Base-by-base conservation (phyloP, 1,140 invertebrate genomes). In the Brachionus rotundiformis region DNA sequence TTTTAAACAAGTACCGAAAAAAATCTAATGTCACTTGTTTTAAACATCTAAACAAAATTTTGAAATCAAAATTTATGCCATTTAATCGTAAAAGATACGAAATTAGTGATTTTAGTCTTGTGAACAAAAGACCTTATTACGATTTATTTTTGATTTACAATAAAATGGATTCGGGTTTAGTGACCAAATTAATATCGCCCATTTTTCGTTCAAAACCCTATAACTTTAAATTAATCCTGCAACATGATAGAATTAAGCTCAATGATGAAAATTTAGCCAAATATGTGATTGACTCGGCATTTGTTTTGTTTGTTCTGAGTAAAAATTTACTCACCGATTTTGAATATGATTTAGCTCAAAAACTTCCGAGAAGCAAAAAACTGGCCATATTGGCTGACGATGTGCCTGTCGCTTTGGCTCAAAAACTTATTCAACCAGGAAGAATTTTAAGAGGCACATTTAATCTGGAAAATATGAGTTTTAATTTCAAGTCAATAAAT, bases 391-490 rank as follows among this genome's bases (percentile, higher is more conserved):
- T 73, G 41, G 68, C 68, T 5, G 68, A 73, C 36, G 68, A 73
- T 25, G 39, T 73, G 41, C 39, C 68, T 13, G 68, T 44, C 13
- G 4, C 39, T 39, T n/a, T 73, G n/a, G 39, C 68, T 73, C 36
- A 73, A 25, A 73, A 73, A 44, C 25, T 73, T 27, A 44, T 73
- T 44, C 68, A 73, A 44, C 68, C 68, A 0, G 68, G 68, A 29
- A 41, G 39, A 11, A 44, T 73, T 25, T 25, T 73, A 27, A 19
- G 39, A 41, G 68, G 68, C 11, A 44, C 39, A 1, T 73, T 73
- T n/a, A 73, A 73, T 25, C 19, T 41, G 25, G 39, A 73, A 11
- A 73, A 73, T 73, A 73, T 73, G 68, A 73, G 68, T 25, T 73
- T 73, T 44, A 44, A 73, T 44, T 73, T 73, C 13, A 73, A 73